phyloP scores from a whole-genome alignment of 2,797 vertebrate species.

The Orestias chungarensis region DNA sequence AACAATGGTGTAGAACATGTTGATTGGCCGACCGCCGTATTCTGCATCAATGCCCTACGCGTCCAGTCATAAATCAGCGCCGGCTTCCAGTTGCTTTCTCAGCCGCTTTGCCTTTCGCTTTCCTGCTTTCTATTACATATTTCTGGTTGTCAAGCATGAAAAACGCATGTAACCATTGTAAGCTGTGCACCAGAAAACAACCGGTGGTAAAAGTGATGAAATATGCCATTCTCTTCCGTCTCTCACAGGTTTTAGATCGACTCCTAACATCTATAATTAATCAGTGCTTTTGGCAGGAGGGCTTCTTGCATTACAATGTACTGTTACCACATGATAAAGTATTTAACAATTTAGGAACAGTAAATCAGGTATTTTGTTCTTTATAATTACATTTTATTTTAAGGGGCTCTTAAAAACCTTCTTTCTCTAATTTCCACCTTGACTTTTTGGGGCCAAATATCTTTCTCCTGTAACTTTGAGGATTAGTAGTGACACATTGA shows the following conservation, averaged over 20 bases:
- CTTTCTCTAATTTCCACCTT: background rate
- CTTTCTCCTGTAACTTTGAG: background rate
- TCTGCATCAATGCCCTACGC: background rate
- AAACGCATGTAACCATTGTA: background rate
- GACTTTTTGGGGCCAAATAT: background rate
- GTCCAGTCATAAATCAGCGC: slow-evolving; percentile 1
- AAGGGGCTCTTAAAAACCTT: background rate
- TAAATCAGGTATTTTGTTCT: background rate
- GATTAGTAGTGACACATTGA: background rate
- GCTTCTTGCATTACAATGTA: background rate
- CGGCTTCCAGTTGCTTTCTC: background rate
- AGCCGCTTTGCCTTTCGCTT: background rate
- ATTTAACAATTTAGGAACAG: background rate
- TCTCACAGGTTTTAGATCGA: background rate
- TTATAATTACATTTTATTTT: background rate
- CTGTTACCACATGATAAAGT: background rate
- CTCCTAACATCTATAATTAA: background rate
- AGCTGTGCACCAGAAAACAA: background rate
- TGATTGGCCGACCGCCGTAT: background rate
- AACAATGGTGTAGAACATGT: no score
- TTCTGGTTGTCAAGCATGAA: background rate
- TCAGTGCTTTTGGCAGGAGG: background rate
- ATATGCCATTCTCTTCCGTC: background rate
- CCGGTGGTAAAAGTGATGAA: background rate
- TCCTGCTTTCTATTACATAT: background rate